phyloP scores from a whole-genome alignment of 2,888 invertebrate species.

The Agelastica alni region DNA sequence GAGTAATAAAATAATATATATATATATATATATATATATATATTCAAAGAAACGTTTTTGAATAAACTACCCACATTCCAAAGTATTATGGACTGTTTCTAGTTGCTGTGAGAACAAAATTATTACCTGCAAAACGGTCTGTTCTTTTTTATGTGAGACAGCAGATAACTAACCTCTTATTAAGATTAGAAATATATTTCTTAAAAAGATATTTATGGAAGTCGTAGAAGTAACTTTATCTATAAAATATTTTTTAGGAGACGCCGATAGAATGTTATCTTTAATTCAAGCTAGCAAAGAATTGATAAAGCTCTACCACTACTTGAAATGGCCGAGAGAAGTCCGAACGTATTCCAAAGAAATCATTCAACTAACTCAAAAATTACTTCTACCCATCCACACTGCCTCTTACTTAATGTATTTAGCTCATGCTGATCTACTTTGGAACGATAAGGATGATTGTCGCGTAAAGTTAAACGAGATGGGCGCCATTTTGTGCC shows the following conservation, averaged over 20 bases:
- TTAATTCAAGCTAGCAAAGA: slow-evolving; percentile 42
- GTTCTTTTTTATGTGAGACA: no score
- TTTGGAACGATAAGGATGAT: slow-evolving; percentile 43
- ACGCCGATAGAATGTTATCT: slow-evolving; percentile 28
- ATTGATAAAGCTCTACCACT: slow-evolving; percentile 39
- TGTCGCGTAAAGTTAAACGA: slow-evolving; percentile 46
- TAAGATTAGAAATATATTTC: neutral
- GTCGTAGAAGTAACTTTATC: no score
- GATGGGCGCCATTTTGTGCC: slow-evolving; percentile 43
- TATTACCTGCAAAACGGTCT: no score
- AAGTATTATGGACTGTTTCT: no score
- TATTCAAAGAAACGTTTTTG: no score
- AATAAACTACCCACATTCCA: no score
- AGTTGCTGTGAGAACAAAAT: no score
- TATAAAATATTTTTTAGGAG: slow-evolving; percentile 32
- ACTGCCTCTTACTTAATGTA: slow-evolving; percentile 43
- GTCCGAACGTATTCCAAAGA: slow-evolving; percentile 43
- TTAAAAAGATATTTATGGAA: no score
- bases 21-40: no score
- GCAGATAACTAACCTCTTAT: no score
- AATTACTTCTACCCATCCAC: slow-evolving; percentile 45
- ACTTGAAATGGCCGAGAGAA: slow-evolving; percentile 45
- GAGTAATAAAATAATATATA: no score
- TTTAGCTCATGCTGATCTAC: slow-evolving; percentile 46
- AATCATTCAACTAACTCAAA: slow-evolving; percentile 43